Base-by-base conservation (phyloP, 2,113 vertebrate genomes). In the Fulmarus glacialis region DNA sequence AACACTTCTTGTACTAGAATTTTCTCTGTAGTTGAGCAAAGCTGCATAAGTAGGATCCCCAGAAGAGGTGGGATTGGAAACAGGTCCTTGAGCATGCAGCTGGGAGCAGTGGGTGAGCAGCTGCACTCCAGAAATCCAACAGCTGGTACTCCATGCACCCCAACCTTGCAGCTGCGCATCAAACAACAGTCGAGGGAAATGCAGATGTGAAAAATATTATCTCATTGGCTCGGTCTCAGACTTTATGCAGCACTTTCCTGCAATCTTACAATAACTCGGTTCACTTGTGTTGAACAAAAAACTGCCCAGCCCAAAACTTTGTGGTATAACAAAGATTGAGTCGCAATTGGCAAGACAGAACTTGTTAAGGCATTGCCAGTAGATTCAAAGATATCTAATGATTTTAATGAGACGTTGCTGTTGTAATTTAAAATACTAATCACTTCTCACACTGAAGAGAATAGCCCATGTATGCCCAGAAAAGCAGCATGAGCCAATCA, bases 361-460 rank as follows among this genome's bases (percentile, higher is more conserved):
- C 12, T 71, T 50, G 30, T 63, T 38, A 59, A 84, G 17, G 32
- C 40, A 43, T 26, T 90, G 40, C 66, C 67, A 95, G 48, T 60
- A 85, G n/a, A 90, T 40, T 77, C 60, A 87, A 89, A 91, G 59
- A 92, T 55, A 72, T 18, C 32, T 82, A 91, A 84, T 71, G 13
- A 78, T 93, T 95, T 90, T 92, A 95, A 93, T 82, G 71, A 93
- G 62, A 88, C 47, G 23, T 15, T 91, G 50, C 82, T 92, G 70
- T 43, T 87, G 72, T 27, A 73, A 58, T 71, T 89, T 53, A 72
- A 87, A 91, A 77, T 40, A 82, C 73, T 92, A 92, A 93, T 92
- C 56, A 55, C 60, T 95, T 79, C 60, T 95, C 92, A 78, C 70
- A 58, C 29, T 63, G 60, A 82, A 62, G 29, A 93, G 90, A 87